Conservation (phyloP, 2,888 invertebrate species). For the Protophormia terraenovae region DNA sequence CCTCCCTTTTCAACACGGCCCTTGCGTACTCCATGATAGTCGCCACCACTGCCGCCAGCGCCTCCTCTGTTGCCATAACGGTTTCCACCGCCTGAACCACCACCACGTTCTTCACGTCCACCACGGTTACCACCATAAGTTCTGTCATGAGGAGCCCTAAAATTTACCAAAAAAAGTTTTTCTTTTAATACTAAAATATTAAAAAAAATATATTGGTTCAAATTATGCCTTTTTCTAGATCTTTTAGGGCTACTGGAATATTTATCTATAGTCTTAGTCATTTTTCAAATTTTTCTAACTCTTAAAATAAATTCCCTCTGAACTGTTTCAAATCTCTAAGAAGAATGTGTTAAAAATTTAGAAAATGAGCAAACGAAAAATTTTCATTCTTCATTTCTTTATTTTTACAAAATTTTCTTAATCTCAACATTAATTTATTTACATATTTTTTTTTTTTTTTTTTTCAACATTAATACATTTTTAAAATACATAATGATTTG, state of each 20-base stretch:
- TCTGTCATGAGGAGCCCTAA: conserved; percentile 80
- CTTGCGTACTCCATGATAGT: conserved; percentile 82
- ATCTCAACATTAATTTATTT: background rate
- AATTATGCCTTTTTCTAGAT: conserved; percentile 29
- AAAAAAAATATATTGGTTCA: background rate
- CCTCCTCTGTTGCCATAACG: conserved; percentile 91
- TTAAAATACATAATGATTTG: conserved; percentile 17
- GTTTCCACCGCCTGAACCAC: conserved; percentile 96
- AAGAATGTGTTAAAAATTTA: background rate
- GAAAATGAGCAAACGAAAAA: background rate
- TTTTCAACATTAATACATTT: background rate
- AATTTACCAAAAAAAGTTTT: conserved; percentile 27
- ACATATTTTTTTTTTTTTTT: background rate
- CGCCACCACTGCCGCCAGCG: conserved; percentile 97
- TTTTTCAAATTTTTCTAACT: too few relatives aligned
- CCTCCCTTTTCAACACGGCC: conserved; percentile 78
- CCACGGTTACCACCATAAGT: conserved; percentile 75
- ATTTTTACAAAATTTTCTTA: background rate
- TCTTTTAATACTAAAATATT: background rate
- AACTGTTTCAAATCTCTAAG: background rate
- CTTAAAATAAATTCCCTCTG: background rate
- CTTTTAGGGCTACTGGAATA: background rate
- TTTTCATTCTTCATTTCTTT: background rate
- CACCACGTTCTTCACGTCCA: conserved; percentile 86
- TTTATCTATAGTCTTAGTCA: background rate